Base-by-base conservation (phyloP, 2,113 vertebrate genomes). In the Penelope pileata region DNA sequence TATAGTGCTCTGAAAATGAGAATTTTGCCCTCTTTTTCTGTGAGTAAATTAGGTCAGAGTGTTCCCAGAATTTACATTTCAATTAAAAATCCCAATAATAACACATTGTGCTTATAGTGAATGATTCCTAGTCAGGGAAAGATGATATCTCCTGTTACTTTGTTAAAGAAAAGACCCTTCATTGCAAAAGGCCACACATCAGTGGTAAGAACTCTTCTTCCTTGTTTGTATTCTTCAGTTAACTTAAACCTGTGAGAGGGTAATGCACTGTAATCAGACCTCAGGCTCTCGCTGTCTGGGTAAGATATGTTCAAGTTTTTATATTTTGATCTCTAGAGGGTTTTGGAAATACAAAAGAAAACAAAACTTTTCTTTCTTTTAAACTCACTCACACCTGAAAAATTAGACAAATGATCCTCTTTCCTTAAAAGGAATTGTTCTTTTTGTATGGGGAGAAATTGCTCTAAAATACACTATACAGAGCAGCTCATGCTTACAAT, bases 1-100 rank as follows among this genome's bases (percentile, higher is more conserved):
- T 97, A 95, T 83, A 97, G 97, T 96, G 97, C 98, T 97, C 97
- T 98, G 98, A 98, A 99, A 99, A 98, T 98, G 98, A 99, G 98
- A 98, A 98, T 98, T 98, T 98, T 98, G 97, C 97, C 98, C 97
- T 98, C 98, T 96, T 98, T 98, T 97, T 96, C 96, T 98, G 95
- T 92, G 95, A 98, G 97, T 98, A 98, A 98, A 98, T 98, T 98
- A 98, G 98, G 98, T 98, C 98, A 98, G 96, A 97, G 98, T 98
- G 98, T 98, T 99, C 98, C 98, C 98, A 98, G 98, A 99, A 99
- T 99, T 99, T 99, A 99, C 99, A 99, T 99, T 99, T 99, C 98
- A 99, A 99, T 99, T 99, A 99, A 99, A 98, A 98, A 98, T 99
- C 98, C 98, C 98, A 98, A 98, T 99, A 99, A 99, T 98, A 99